Conservation (phyloP, 2,888 invertebrate species). For the Rhogogaster chlorosoma region DNA sequence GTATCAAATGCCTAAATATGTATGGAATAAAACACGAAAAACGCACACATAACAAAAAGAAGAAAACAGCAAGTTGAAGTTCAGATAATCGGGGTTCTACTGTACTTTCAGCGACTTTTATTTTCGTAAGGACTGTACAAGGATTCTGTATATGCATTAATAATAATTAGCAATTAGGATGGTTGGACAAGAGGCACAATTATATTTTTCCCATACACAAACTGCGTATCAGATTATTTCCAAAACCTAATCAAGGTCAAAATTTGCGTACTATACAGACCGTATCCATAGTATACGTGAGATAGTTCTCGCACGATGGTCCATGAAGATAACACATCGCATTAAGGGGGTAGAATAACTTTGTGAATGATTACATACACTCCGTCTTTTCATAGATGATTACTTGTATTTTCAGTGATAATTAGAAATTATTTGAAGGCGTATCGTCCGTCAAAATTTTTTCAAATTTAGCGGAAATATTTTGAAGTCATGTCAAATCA, state of each 20-base stretch:
- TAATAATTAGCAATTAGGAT: neutral
- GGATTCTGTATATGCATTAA: neutral
- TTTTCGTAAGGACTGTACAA: neutral
- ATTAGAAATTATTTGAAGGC: no score
- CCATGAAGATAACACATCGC: neutral
- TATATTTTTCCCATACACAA: neutral
- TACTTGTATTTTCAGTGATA: no score
- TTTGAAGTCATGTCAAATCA: no score
- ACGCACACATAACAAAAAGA: no score
- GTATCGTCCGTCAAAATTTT: neutral
- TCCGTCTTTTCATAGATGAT: no score
- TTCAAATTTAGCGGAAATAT: no score
- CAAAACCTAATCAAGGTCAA: slow-evolving; percentile 18
- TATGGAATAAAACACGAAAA: no score
- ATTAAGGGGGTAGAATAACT: neutral
- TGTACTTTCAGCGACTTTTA: neutral
- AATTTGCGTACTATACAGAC: neutral
- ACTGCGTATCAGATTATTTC: neutral
- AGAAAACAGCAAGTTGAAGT: no score
- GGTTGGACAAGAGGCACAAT: neutral
- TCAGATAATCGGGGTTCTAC: no score
- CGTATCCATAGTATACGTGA: neutral
- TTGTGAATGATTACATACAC: no score
- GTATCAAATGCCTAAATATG: no score
- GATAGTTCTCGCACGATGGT: slow-evolving; percentile 12